Base-by-base conservation (phyloP, 2,888 invertebrate species). In the Aphodius sticticus region DNA sequence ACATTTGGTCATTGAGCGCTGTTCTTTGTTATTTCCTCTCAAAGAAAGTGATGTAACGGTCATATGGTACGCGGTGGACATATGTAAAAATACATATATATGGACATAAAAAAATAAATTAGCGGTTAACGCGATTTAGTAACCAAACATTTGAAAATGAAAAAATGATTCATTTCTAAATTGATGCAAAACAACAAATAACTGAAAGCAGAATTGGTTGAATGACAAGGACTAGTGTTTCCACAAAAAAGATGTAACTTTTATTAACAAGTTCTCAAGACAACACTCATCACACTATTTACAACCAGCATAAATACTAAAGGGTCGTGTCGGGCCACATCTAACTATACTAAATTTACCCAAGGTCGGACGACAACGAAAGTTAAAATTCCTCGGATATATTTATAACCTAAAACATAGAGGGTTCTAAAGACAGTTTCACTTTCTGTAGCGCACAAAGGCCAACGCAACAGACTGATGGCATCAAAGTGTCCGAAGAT, bases 311-410 rank as follows among this genome's bases (percentile, higher is more conserved):
- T 53, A 53, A 53, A 53, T 7, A 53, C 53, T 53, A 53, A 53
- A 53, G 53, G 53, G 53, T 53, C 2, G 7, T 53, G 53, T 53
- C 53, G 7, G 53, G 53, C 53, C 53, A 53, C 53, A 53, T 53
- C 53, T 53, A 53, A 53, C 53, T 53, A 53, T 53, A 53, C 53
- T 53, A 53, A 53, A 53, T 53, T 53, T 53, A 53, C 53, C 53
- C 53, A 53, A 53, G 53, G 53, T 53, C 53, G 53, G 53, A 53
- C 53, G 12, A 53, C 53, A 53, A 53, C 53, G 53, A 53, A 53
- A 53, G 53, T 53, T 53, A 53, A 53, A 53, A 53, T 53, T 53
- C 53, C 53, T 53, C 53, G 7, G 53, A 53, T 53, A 9, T 53
- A 53, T 53, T 53, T 53, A 53, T 53, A 53, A 53, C 53, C 53